Conservation (phyloP, 1,140 invertebrate species). For the Drosophila triauraria region DNA sequence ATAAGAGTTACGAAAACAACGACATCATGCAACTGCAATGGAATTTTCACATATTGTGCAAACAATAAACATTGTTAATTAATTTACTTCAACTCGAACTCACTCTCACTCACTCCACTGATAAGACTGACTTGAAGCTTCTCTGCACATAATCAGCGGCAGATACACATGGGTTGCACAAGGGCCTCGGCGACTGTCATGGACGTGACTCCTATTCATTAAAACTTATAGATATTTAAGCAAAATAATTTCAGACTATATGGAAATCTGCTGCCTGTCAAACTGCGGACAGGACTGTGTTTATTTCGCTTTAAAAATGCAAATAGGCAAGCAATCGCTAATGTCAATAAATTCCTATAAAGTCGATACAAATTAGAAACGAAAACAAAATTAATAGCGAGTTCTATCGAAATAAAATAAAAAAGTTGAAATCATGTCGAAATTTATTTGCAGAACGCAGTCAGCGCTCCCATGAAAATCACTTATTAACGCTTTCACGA, state of each 20-base stretch:
- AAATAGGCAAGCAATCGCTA: too few species aligned
- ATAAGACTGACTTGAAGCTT: conserved; percentile 46
- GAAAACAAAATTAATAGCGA: too few species aligned
- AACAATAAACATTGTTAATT: conserved; percentile 67
- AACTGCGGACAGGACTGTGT: too few species aligned
- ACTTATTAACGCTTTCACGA: conserved; percentile 42
- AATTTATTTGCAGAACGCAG: conserved; percentile 22
- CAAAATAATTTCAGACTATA: background rate
- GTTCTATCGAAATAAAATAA: too few species aligned
- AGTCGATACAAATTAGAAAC: too few species aligned
- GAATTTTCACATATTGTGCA: conserved; percentile 48
- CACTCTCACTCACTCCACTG: conserved; percentile 30
- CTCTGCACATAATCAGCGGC: conserved; percentile 14
- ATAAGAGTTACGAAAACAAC: conserved; percentile 29
- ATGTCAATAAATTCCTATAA: too few species aligned
- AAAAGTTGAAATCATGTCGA: background rate
- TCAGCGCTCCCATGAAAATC: conserved; percentile 17
- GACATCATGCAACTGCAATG: conserved; percentile 25
- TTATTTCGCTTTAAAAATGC: too few species aligned
- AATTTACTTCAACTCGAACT: conserved; percentile 61
- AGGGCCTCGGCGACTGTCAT: background rate
- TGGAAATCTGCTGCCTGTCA: too few species aligned
- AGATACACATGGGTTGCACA: background rate
- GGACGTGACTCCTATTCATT: background rate
- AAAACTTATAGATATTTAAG: background rate